Conservation (phyloP, 2,113 vertebrate species). For the Halichoerus grypus region DNA sequence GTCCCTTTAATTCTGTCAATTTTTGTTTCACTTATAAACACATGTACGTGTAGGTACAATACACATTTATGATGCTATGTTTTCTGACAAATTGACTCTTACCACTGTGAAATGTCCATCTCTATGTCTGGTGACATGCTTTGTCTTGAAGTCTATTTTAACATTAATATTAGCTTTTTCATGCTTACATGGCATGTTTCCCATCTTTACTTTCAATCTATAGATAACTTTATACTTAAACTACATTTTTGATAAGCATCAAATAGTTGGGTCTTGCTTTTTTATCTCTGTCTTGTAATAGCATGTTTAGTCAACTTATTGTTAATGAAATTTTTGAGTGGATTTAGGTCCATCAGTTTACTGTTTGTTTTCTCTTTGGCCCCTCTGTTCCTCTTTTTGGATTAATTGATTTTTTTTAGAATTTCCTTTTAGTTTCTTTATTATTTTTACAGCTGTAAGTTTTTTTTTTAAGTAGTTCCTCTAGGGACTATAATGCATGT, state of each 20-base stretch:
- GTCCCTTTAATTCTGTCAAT: background rate
- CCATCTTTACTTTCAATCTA: background rate
- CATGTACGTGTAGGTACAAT: background rate
- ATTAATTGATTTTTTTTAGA: background rate
- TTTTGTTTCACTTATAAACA: background rate
- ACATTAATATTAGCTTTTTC: background rate
- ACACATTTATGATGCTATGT: background rate
- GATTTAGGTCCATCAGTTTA: background rate
- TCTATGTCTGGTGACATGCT: background rate
- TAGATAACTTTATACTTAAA: background rate
- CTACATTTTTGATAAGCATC: background rate
- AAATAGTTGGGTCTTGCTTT: background rate
- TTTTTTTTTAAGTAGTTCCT: background rate
- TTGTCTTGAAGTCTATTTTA: background rate
- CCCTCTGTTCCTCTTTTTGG: background rate
- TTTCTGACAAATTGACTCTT: background rate
- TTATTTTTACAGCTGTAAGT: background rate
- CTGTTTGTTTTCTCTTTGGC: slow-evolving; percentile 2
- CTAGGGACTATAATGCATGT: background rate
- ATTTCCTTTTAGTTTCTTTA: background rate
- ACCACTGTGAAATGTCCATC: background rate
- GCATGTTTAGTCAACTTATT: background rate
- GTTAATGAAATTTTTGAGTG: background rate
- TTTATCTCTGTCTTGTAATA: background rate
- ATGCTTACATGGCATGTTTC: background rate